These are phyloP conservation scores for Serranus cabrilla DNA, from an alignment of 2,797 vertebrate species.

Conservation along the genomic window DNA sequence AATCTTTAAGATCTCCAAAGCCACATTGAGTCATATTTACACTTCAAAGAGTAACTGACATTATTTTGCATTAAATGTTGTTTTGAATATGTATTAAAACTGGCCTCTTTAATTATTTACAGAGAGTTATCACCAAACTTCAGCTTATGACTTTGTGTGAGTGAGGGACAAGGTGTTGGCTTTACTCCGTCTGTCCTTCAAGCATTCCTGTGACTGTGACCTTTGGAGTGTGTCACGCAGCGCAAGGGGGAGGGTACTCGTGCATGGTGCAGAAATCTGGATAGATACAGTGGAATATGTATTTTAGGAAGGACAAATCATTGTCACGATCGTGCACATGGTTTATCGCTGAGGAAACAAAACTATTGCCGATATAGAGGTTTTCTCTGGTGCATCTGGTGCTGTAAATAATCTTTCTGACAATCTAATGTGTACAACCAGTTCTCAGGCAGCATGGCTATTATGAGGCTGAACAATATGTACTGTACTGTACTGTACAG, in stretches of 20 bases:
- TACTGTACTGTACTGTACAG: not conserved
- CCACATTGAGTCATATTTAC: not conserved
- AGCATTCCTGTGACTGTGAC: conserved; percentile 88
- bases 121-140: conserved; percentile 72
- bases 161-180: conserved; percentile 79
- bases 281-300: conserved; percentile 66
- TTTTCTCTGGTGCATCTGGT: not conserved
- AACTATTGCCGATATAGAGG: not conserved
- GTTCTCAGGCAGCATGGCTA: conserved; percentile 11
- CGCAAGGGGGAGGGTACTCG: conserved; percentile 77
- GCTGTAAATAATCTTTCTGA: not conserved
- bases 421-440: not conserved
- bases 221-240: conserved; percentile 88
- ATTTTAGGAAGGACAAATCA: conserved; percentile 46
- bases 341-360: not conserved
- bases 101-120: conserved; percentile 66
- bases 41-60: not conserved
- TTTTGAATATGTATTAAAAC: conserved; percentile 6
- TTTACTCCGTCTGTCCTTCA: conserved; percentile 86
- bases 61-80: not conserved
- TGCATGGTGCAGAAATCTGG: conserved; percentile 73
- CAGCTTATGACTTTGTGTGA: conserved; percentile 64
- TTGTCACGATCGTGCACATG: conserved; percentile 5
- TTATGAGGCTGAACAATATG: not conserved
- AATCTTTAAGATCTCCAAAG: not conserved